A percentile compares a stretch with the other conserved stretches of the same genome.
Evolutionary conservation across 2,797 vertebrate genomes (phyloP).

Genomic region (Luscinia luscinia): DNA sequence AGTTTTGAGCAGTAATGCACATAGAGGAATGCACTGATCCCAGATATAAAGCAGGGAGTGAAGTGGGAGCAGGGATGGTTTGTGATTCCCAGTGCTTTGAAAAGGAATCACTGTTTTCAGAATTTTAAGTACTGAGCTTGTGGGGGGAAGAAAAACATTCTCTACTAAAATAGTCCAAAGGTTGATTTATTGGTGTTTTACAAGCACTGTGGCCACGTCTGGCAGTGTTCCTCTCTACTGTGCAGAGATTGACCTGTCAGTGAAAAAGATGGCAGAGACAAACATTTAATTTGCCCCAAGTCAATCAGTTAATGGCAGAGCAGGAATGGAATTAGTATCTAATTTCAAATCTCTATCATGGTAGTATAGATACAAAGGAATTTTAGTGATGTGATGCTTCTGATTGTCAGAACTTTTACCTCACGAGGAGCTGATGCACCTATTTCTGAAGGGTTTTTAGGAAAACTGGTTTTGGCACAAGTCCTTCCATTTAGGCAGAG

Average conservation of each 20-base stretch:
- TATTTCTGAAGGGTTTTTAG: background rate
- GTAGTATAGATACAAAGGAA: background rate
- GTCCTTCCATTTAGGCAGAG: background rate
- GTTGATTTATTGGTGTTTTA: background rate
- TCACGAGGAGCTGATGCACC: background rate
- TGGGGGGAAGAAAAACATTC: accelerated
- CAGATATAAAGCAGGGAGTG: background rate
- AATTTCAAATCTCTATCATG: background rate
- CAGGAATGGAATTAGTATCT: background rate
- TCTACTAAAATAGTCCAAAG: background rate
- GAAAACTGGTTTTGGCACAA: background rate
- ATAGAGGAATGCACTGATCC: background rate
- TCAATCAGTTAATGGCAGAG: background rate
- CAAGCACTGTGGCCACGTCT: background rate
- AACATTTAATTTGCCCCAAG: background rate
- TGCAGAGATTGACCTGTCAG: background rate
- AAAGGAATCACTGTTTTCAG: background rate
- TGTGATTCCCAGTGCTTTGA: background rate
- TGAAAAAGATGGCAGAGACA: background rate
- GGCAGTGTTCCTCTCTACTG: background rate
- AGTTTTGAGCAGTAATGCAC: background rate
- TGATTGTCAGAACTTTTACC: background rate
- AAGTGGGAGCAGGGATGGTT: background rate
- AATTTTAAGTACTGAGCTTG: background rate
- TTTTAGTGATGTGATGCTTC: accelerated